These are phyloP conservation scores for Argopecten irradians DNA, from an alignment of 1,140 invertebrate species.

Conservation along the genomic window DNA sequence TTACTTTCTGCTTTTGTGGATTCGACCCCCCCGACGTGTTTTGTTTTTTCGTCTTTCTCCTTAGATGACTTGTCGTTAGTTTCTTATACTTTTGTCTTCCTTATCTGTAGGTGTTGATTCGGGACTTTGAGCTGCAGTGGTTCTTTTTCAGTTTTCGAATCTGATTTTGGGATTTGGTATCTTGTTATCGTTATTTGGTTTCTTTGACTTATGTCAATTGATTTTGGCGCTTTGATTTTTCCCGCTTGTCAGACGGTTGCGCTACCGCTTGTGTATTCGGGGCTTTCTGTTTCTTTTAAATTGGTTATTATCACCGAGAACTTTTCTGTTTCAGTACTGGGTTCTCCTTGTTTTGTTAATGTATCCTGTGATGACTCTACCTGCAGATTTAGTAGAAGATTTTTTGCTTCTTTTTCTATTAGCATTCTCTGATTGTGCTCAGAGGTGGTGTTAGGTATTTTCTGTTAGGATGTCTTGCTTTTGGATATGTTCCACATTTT, in stretches of 20 bases:
- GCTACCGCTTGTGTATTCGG: not conserved
- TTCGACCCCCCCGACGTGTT: not conserved
- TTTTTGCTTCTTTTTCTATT: not conserved
- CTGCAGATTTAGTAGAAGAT: not conserved
- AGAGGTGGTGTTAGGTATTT: too few species aligned
- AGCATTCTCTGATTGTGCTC: too few species aligned
- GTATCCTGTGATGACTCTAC: not conserved
- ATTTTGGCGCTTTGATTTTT: not conserved
- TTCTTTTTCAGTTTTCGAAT: not conserved
- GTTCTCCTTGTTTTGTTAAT: not conserved
- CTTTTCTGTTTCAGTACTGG: constrained; percentile 4
- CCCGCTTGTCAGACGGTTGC: not conserved
- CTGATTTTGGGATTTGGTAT: not conserved
- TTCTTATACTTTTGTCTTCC: constrained; percentile 23
- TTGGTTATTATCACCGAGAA: constrained; percentile 25
- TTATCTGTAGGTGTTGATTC: not conserved
- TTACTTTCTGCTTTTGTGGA: not conserved
- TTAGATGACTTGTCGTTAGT: not conserved
- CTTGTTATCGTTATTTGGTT: too few species aligned
- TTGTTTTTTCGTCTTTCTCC: not conserved
- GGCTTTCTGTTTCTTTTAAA: constrained; percentile 25
- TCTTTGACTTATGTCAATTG: not conserved
- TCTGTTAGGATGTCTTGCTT: not conserved
- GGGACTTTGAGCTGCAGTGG: not conserved
- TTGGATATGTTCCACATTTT: not conserved